Evolutionary conservation across 2,888 invertebrate genomes (phyloP).

Genomic region (Carcina quercana): DNA sequence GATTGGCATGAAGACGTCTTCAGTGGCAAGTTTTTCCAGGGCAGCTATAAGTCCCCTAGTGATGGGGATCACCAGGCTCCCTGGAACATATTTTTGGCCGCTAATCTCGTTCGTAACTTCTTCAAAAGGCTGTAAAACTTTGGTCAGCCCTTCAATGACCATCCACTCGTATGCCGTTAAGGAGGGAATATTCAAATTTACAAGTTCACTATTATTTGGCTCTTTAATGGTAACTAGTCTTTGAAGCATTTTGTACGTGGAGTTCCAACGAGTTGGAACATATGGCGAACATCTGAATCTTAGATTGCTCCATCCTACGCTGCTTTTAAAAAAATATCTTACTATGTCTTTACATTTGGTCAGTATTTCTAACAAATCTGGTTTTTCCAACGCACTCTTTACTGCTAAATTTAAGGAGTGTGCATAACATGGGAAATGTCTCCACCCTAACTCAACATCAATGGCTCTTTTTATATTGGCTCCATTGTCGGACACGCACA

Average conservation of each 20-base stretch:
- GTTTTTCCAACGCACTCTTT: background rate
- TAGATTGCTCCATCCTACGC: conserved; percentile 4
- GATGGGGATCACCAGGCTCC: conserved; percentile 12
- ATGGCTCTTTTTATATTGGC: conserved; percentile 15
- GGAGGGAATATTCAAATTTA: conserved; percentile 8
- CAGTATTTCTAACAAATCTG: conserved; percentile 3
- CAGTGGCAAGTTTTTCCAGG: too few species aligned
- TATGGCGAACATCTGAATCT: conserved; percentile 2
- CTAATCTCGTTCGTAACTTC: conserved; percentile 15
- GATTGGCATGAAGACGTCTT: too few species aligned
- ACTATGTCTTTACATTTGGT: conserved; percentile 11
- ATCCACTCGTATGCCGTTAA: conserved; percentile 8
- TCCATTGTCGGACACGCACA: conserved; percentile 16
- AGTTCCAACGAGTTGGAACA: conserved; percentile 7
- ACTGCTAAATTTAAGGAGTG: conserved; percentile 16
- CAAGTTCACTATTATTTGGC: conserved; percentile 10
- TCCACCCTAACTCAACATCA: conserved; percentile 10
- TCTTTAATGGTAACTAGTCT: background rate
- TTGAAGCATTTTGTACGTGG: conserved; percentile 7
- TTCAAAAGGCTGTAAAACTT: conserved; percentile 12
- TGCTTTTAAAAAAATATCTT: conserved; percentile 5
- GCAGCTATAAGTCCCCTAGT: conserved; percentile 5
- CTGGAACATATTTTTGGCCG: conserved; percentile 16
- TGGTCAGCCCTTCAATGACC: conserved; percentile 7
- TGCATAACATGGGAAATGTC: conserved; percentile 18